These are phyloP conservation scores for Pseudomugil gertrudae DNA, from an alignment of 2,797 vertebrate genomes.

Conservation along the genomic window DNA sequence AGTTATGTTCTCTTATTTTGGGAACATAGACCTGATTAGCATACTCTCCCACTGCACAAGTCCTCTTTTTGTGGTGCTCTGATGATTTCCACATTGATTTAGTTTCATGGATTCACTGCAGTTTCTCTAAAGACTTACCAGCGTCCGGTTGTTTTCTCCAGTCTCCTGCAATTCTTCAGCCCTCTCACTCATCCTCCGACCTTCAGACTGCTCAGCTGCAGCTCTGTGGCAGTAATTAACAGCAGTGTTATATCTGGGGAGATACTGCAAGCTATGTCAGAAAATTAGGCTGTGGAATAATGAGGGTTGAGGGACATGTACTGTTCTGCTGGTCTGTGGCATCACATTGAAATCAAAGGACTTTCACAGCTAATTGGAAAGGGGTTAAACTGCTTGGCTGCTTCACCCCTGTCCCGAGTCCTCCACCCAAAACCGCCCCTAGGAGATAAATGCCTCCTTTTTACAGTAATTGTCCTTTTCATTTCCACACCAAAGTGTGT, in stretches of 20 bases:
- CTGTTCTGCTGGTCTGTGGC: constrained; percentile 60
- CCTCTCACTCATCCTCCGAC: constrained; percentile 33
- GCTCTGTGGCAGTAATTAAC: constrained; percentile 83
- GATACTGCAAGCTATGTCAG: constrained; percentile 80
- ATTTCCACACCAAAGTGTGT: constrained; percentile 65
- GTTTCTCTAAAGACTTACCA: constrained; percentile 22
- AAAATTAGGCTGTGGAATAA: constrained; percentile 86
- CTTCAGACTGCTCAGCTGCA: constrained; percentile 57
- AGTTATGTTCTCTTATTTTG: constrained; percentile 64
- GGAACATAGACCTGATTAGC: constrained; percentile 56
- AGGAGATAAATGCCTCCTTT: constrained; percentile 56
- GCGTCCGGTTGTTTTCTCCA: constrained; percentile 47
- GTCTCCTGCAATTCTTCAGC: constrained; percentile 1
- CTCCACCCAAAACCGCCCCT: constrained; percentile 43
- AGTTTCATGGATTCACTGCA: constrained; percentile 25
- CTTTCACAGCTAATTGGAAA: constrained; percentile 87
- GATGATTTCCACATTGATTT: constrained; percentile 45
- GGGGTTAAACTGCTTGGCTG: constrained; percentile 84
- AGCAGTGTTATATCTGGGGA: constrained; percentile 82
- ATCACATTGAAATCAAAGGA: constrained; percentile 85
- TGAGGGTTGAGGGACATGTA: constrained; percentile 83
- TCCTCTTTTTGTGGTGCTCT: constrained; percentile 49
- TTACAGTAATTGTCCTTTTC: constrained; percentile 51
- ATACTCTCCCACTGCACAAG: constrained; percentile 47
- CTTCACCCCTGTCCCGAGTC: constrained; percentile 59